These are phyloP conservation scores for Anomalospiza imberbis DNA, from an alignment of 2,797 vertebrate genomes.

Conservation along the genomic window DNA sequence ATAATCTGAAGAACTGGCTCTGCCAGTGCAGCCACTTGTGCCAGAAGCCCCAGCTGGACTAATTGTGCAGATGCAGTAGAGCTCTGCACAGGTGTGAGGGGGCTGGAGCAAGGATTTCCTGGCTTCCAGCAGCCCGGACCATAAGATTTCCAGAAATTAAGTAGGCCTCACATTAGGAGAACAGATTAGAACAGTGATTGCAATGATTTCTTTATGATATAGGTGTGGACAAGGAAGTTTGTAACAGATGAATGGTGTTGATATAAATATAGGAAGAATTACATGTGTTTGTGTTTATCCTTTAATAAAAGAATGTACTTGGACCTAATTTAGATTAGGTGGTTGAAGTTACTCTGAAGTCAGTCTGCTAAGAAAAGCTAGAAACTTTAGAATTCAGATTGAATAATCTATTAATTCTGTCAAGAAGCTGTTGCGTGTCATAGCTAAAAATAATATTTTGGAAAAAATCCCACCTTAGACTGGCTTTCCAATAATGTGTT, in stretches of 20 bases:
- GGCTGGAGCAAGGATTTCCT: background rate
- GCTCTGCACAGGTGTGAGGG: background rate
- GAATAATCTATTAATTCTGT: background rate
- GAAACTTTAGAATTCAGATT: background rate
- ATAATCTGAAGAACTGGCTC: conserved; percentile 12
- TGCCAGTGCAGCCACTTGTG: background rate
- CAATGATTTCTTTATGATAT: background rate
- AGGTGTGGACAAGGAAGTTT: background rate
- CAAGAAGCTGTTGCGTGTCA: background rate
- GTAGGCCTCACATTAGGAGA: background rate
- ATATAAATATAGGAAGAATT: background rate
- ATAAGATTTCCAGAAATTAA: background rate
- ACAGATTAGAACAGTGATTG: background rate
- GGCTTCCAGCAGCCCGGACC: background rate
- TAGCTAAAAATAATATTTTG: background rate
- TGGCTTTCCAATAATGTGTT: background rate
- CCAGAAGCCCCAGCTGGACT: background rate
- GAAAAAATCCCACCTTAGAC: background rate
- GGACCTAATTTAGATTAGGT: background rate
- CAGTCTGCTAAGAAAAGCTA: background rate
- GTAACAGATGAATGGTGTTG: background rate
- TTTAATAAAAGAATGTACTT: background rate
- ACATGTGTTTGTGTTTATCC: background rate
- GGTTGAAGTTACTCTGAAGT: background rate
- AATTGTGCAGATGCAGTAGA: background rate